Evolutionary conservation across 2,797 vertebrate species (phyloP).

Genomic region (Pipistrellus kuhlii): DNA sequence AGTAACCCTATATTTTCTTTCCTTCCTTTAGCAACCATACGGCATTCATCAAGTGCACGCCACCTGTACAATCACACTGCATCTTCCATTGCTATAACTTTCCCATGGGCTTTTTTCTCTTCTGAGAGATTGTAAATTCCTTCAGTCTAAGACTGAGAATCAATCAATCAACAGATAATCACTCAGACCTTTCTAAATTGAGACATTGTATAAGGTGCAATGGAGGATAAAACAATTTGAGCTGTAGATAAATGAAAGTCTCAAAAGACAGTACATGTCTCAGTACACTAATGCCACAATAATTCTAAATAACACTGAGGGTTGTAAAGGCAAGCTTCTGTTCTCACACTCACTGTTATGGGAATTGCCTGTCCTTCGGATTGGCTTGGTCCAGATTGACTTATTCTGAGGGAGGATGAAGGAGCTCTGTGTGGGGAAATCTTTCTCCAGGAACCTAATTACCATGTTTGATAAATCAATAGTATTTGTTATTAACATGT

Average conservation of each 20-base stretch:
- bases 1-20: background rate
- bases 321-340: background rate
- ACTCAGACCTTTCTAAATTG: background rate
- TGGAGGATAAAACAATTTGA: slow-evolving; percentile 31
- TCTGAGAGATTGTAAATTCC: slow-evolving; percentile 8
- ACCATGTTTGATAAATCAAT: background rate
- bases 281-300: background rate
- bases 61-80: background rate
- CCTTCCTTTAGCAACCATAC: background rate
- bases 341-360: background rate
- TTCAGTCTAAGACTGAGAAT: background rate
- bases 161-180: slow-evolving; percentile 6
- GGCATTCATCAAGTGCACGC: background rate
- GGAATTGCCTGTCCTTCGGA: background rate
- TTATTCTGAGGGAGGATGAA: background rate
- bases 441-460: background rate
- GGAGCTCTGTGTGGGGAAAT: background rate
- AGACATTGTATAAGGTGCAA: slow-evolving; percentile 46
- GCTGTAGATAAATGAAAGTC: slow-evolving; percentile 30
- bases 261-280: background rate
- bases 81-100: background rate
- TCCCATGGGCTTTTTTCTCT: background rate
- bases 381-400: background rate
- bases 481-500: background rate
- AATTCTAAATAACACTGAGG: background rate